Conservation (phyloP, 2,797 vertebrate species). For the Mormyrops attenuatus region DNA sequence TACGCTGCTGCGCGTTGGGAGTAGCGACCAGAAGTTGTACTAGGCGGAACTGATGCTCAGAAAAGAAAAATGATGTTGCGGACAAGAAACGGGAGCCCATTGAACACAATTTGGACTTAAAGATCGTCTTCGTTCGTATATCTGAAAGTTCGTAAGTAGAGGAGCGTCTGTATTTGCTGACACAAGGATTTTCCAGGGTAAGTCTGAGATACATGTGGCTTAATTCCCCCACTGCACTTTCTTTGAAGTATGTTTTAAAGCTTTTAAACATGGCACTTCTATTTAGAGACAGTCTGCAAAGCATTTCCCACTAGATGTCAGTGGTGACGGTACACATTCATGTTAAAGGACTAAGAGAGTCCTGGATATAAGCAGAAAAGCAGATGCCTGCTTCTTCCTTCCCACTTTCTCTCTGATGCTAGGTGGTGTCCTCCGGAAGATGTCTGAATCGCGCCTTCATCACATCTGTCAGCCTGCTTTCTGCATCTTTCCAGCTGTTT, state of each 20-base stretch:
- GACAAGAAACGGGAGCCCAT: no score
- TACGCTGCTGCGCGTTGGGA: no score
- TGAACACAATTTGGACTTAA: no score
- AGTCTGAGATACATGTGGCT: not conserved
- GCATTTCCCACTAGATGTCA: not conserved
- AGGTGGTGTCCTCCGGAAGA: not conserved
- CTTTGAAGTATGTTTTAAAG: not conserved
- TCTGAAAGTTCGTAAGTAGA: no score
- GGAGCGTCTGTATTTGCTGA: not conserved
- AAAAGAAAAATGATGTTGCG: no score
- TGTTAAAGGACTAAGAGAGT: not conserved
- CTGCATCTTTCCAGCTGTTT: not conserved
- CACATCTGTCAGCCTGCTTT: not conserved
- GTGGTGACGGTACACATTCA: not conserved
- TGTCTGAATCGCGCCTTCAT: constrained; percentile 8
- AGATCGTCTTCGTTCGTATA: no score
- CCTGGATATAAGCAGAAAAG: not conserved
- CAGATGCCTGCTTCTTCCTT: not conserved
- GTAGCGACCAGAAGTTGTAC: no score
- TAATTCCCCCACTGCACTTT: not conserved
- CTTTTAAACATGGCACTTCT: not conserved
- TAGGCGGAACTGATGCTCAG: no score
- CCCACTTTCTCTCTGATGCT: not conserved
- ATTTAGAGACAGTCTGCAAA: not conserved
- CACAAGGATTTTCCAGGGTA: not conserved